Evolutionary conservation across 1,140 invertebrate species (phyloP).

Genomic region (Onthophagus taurus): DNA sequence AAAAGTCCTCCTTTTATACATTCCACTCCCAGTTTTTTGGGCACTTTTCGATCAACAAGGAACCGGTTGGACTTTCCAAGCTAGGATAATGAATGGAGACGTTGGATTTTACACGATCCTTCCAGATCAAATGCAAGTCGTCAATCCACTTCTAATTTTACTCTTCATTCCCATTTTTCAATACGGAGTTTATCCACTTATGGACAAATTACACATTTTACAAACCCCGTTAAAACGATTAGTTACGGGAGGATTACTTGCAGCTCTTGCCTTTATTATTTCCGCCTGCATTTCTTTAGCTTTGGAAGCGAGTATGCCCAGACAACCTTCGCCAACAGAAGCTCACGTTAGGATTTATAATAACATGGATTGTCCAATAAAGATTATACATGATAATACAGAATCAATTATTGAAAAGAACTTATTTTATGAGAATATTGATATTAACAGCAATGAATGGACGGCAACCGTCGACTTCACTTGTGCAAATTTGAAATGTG

Average conservation of each 20-base stretch:
- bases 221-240: conserved; percentile 67
- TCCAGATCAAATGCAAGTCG: conserved; percentile 83
- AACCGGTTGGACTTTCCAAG: conserved; percentile 92
- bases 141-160: conserved; percentile 81
- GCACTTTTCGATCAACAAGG: conserved; percentile 82
- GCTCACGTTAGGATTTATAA: conserved; percentile 67
- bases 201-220: conserved; percentile 47
- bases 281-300: conserved; percentile 49
- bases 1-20: conserved; percentile 63
- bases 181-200: conserved; percentile 49
- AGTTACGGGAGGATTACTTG: conserved; percentile 71
- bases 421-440: conserved; percentile 6
- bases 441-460: too few species aligned
- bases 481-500: conserved; percentile 4
- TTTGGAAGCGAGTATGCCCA: conserved; percentile 54
- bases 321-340: conserved; percentile 46
- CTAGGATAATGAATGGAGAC: conserved; percentile 78
- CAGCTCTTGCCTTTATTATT: conserved; percentile 74
- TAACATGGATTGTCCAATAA: conserved; percentile 5
- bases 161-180: conserved; percentile 83
- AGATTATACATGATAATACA: background rate
- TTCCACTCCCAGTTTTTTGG: conserved; percentile 86
- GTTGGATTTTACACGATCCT: conserved; percentile 59
- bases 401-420: background rate
- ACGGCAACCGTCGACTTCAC: conserved; percentile 7